phyloP scores from a whole-genome alignment of 1,140 invertebrate species.

The Papilio polytes region DNA sequence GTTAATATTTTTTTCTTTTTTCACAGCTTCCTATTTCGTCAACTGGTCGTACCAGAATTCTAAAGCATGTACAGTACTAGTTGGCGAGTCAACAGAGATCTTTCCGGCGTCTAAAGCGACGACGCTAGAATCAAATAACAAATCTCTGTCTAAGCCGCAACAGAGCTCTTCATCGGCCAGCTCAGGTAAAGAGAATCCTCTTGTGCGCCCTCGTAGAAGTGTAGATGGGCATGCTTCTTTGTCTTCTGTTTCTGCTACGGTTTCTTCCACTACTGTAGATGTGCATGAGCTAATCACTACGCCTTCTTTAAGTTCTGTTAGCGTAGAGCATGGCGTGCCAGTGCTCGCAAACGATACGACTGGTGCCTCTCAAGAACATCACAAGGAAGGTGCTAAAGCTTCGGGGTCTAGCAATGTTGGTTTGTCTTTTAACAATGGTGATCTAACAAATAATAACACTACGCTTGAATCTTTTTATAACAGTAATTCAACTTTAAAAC shows the following conservation, averaged over 20 bases:
- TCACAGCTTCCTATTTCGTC: constrained; percentile 90
- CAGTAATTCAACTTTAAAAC: constrained; percentile 9
- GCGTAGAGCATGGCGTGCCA: constrained; percentile 80
- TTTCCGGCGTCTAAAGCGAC: constrained; percentile 86
- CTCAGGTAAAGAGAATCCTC: constrained; percentile 85
- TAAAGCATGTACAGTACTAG: constrained; percentile 92
- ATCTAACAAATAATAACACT: constrained; percentile 49
- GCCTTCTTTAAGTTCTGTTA: constrained; percentile 72
- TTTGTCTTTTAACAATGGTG: constrained; percentile 57
- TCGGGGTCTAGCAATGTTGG: constrained; percentile 61
- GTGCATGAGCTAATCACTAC: constrained; percentile 79
- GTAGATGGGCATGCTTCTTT: constrained; percentile 86
- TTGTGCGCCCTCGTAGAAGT: constrained; percentile 86
- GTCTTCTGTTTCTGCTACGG: constrained; percentile 74
- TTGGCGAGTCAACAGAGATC: constrained; percentile 89
- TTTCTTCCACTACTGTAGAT: constrained; percentile 75
- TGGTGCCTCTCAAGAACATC: constrained; percentile 51
- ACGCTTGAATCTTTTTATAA: constrained; percentile 40
- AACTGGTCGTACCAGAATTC: constrained; percentile 92
- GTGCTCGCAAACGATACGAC: constrained; percentile 48
- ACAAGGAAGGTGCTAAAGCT: constrained; percentile 59
- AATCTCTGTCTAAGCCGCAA: constrained; percentile 85
- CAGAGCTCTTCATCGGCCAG: constrained; percentile 77
- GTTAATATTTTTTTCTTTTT: constrained; percentile 56
- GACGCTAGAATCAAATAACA: constrained; percentile 85